Evolutionary conservation across 2,888 invertebrate genomes (phyloP).

Genomic region (Eupithecia exiguata): DNA sequence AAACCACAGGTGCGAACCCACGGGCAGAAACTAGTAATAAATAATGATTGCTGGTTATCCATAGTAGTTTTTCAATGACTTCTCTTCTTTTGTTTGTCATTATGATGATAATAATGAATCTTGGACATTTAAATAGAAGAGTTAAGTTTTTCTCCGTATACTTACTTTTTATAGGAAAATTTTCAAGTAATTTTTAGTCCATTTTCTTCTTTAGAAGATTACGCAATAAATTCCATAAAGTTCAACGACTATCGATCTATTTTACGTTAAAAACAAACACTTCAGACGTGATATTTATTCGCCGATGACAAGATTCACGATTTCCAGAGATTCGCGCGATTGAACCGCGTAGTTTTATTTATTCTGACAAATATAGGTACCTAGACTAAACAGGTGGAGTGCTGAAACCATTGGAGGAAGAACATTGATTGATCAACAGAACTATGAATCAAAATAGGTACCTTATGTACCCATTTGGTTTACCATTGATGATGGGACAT

Average conservation of each 20-base stretch:
- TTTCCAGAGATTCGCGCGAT: constrained; percentile 14
- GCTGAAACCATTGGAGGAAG: constrained; percentile 9
- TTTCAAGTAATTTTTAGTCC: not conserved
- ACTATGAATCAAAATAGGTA: too few relatives aligned
- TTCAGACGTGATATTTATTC: constrained; percentile 17
- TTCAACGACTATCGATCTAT: constrained; percentile 23
- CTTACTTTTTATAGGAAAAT: too few relatives aligned
- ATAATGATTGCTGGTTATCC: too few relatives aligned
- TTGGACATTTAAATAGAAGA: too few relatives aligned
- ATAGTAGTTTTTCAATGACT: too few relatives aligned
- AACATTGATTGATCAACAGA: not conserved
- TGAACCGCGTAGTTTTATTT: not conserved
- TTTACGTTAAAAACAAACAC: constrained; percentile 22
- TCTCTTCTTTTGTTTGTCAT: too few relatives aligned
- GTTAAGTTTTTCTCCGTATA: too few relatives aligned
- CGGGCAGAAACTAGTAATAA: too few relatives aligned
- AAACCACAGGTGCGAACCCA: too few relatives aligned
- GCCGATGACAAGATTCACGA: constrained; percentile 16
- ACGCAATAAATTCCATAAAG: constrained; percentile 3
- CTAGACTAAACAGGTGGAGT: not conserved
- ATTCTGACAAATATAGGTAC: not conserved
- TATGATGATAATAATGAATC: too few relatives aligned
- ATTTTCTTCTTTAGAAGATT: not conserved
- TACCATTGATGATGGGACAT: too few relatives aligned
- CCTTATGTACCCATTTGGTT: too few relatives aligned